A percentile compares a stretch with the other conserved stretches of the same genome.
Conservation (phyloP, 2,888 invertebrate species). For the Platerodrilus igneus region DNA sequence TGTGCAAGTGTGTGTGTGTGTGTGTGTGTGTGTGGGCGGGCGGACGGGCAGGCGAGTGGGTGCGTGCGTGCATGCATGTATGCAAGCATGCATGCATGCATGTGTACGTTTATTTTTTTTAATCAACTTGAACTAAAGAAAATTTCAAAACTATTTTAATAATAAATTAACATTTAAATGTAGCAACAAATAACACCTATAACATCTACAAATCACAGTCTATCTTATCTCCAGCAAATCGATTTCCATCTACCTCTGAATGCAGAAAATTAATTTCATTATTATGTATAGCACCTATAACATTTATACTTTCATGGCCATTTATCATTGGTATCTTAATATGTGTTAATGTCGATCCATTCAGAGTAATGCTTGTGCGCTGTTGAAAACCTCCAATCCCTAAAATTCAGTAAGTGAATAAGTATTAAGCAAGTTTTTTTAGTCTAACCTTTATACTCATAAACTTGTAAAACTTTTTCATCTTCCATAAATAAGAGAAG, state of each 20-base stretch:
- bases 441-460: conserved; percentile 49
- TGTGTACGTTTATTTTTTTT: too few species aligned
- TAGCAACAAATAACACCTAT: too few species aligned
- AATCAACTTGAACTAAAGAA: too few species aligned
- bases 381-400: conserved; percentile 49
- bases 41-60: too few species aligned
- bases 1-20: too few species aligned
- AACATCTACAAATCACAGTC: too few species aligned
- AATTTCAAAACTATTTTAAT: too few species aligned
- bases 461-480: conserved; percentile 42
- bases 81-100: too few species aligned
- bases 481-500: conserved; percentile 51
- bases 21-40: too few species aligned
- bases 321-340: conserved; percentile 38
- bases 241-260: conserved; percentile 49
- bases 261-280: conserved; percentile 45
- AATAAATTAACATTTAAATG: too few species aligned
- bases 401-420: conserved; percentile 27
- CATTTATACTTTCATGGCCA: conserved; percentile 34
- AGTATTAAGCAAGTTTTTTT: background rate
- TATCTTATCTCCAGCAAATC: too few species aligned
- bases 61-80: too few species aligned
- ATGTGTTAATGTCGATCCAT: conserved; percentile 40
- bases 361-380: conserved; percentile 40
- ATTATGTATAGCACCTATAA: conserved; percentile 41